Evolutionary conservation across 2,797 vertebrate genomes (phyloP).

Genomic region (Typhlichthys eigenmanni): DNA sequence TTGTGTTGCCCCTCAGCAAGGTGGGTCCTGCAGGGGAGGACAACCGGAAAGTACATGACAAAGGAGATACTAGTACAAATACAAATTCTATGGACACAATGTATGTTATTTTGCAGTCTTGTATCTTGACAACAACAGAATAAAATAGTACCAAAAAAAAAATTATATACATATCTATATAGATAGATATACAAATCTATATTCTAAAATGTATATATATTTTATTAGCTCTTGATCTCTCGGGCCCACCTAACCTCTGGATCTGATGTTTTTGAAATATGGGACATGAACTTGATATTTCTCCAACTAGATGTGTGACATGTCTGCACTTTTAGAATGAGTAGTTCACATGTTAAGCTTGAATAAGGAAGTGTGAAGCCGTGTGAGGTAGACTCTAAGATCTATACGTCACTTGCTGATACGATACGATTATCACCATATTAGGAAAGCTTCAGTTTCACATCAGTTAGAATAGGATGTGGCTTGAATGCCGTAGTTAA

Average conservation of each 20-base stretch:
- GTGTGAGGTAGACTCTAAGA: constrained; percentile 61
- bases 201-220: too few relatives aligned
- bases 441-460: constrained; percentile 73
- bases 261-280: background rate
- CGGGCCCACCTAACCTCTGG: too few relatives aligned
- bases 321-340: constrained; percentile 15
- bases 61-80: background rate
- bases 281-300: constrained; percentile 1
- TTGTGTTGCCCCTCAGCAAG: constrained; percentile 87
- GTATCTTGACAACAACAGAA: too few relatives aligned
- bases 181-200: too few relatives aligned
- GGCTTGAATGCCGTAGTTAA: constrained; percentile 41
- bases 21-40: constrained; percentile 56
- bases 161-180: too few relatives aligned
- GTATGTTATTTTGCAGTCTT: too few relatives aligned
- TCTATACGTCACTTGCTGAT: constrained; percentile 56
- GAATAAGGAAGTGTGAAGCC: constrained; percentile 76
- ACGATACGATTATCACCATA: constrained; percentile 76
- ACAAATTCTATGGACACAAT: too few relatives aligned
- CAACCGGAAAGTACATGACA: too few relatives aligned
- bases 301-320: background rate
- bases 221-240: too few relatives aligned
- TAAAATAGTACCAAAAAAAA: too few relatives aligned
- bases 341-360: constrained; percentile 23
- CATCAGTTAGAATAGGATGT: constrained; percentile 74